Conservation (phyloP, 2,888 invertebrate species). For the Pardosa pseudoannulata region DNA sequence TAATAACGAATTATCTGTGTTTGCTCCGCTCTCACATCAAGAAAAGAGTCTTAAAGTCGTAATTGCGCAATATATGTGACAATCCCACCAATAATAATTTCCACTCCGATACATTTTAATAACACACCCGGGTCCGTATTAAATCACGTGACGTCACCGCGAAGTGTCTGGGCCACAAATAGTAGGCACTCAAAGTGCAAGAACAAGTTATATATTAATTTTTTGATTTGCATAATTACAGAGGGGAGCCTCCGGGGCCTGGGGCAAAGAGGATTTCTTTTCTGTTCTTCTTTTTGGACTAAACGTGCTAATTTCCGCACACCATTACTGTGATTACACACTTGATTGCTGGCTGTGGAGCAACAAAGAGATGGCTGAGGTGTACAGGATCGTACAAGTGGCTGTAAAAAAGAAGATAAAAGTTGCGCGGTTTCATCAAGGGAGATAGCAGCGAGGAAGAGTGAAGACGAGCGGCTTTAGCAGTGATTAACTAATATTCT, state of each 20-base stretch:
- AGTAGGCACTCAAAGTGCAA: slow-evolving; percentile 5
- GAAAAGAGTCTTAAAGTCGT: slow-evolving; percentile 1
- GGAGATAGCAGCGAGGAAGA: background rate
- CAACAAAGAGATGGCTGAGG: slow-evolving; percentile 1
- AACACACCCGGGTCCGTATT: slow-evolving; percentile 22
- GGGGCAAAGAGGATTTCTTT: slow-evolving; percentile 31
- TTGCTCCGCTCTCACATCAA: background rate
- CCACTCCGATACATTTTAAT: slow-evolving; percentile 29
- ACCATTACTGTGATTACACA: slow-evolving; percentile 11
- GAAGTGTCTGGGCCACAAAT: slow-evolving; percentile 24
- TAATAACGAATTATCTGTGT: background rate
- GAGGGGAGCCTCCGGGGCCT: slow-evolving; percentile 21
- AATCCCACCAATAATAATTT: background rate
- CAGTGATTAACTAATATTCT: background rate
- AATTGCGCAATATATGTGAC: background rate
- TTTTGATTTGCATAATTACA: slow-evolving; percentile 69
- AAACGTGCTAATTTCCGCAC: slow-evolving; percentile 36
- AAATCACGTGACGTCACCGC: slow-evolving; percentile 43
- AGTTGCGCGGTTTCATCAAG: background rate
- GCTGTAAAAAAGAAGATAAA: no score
- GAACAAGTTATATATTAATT: slow-evolving; percentile 60
- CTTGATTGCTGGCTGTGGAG: slow-evolving; percentile 8
- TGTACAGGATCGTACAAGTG: background rate
- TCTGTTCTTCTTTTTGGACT: background rate
- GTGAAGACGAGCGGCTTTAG: background rate